Percentiles rank a stretch among this genome's conserved stretches.
phyloP scores from a whole-genome alignment of 2,113 vertebrate genomes.

The Phalacrocorax aristotelis region DNA sequence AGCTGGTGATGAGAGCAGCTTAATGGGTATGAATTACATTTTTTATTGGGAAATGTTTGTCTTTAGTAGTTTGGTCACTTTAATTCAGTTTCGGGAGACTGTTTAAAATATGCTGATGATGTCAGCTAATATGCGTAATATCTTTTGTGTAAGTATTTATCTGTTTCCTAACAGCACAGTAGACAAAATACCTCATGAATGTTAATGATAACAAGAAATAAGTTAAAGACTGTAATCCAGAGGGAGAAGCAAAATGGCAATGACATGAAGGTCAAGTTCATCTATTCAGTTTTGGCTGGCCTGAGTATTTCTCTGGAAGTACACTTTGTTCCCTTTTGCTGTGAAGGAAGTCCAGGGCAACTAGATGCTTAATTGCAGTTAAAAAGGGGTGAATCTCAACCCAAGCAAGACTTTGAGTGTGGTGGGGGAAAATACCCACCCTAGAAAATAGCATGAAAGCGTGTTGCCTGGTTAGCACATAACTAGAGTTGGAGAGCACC shows the following conservation, averaged over 20 bases:
- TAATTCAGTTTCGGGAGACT: not conserved
- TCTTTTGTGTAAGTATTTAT: not conserved
- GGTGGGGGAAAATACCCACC: not conserved
- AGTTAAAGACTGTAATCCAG: not conserved
- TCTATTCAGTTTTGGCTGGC: not conserved
- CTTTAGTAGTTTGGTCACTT: not conserved
- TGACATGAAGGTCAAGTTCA: not conserved
- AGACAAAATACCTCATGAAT: constrained; percentile 28
- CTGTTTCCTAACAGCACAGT: constrained; percentile 1
- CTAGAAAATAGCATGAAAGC: not conserved
- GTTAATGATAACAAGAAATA: constrained; percentile 9
- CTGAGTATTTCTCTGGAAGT: not conserved
- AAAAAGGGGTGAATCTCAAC: not conserved
- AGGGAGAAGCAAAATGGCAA: not conserved
- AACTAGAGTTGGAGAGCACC: not conserved
- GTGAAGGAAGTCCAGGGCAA: not conserved
- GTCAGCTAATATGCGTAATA: not conserved
- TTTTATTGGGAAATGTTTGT: not conserved
- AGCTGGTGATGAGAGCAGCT: not conserved
- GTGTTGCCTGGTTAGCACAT: not conserved
- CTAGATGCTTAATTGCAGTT: not conserved
- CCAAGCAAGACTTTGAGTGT: not conserved
- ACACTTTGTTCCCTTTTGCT: not conserved
- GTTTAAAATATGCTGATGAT: constrained; percentile 14
- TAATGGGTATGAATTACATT: not conserved